Base-by-base conservation (phyloP, 2,797 vertebrate species). In the Urosaurus nigricauda region DNA sequence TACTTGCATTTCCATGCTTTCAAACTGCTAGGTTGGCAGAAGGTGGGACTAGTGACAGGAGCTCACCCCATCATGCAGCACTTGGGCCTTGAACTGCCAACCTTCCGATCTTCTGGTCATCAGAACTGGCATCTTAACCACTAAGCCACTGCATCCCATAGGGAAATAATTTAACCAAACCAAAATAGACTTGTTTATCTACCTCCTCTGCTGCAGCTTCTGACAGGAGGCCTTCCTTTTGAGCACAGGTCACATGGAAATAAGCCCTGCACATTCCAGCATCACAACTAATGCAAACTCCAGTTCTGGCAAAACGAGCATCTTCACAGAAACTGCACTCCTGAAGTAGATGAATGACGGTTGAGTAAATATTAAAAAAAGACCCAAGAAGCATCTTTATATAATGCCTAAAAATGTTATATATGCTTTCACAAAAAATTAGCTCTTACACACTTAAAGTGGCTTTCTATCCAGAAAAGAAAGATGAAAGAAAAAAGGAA, bases 281-380 rank as follows among this genome's bases (percentile, higher is more conserved):
- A 90, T 99, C 99, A 88, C 99, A 99, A 95, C 99, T 99, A 95
- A 99, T 99, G 92, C 99, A 99, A 29, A 99, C 99, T 1, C 99
- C 99, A 0, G 99, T 99, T 89, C 98, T 97, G 91, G 99, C 98
- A 95, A 99, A 99, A 77, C 98, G 98, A 75, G 98, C 92, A 65
- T 99, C 99, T 96, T 99, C 99, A 32, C 99, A 99, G 91, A 99
- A 98, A 93, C 98, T 99, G 96, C 99, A 99, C 89, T 99, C 99
- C 99, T 99, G 87, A 43, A 87, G 1, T 7, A 89, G 51, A 90
- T 71, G 26, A 90, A 88, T 68, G 71, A 71, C 32, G 24, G 71
- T 17, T 85, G 73, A 47, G 8, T 47, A 94, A 88, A 91, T 0
- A 40, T 0, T 58, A 79, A 56, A 94, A 87, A 91, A 21, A 47